Base-by-base conservation (phyloP, 2,113 vertebrate genomes). In the Diadophis punctatus region DNA sequence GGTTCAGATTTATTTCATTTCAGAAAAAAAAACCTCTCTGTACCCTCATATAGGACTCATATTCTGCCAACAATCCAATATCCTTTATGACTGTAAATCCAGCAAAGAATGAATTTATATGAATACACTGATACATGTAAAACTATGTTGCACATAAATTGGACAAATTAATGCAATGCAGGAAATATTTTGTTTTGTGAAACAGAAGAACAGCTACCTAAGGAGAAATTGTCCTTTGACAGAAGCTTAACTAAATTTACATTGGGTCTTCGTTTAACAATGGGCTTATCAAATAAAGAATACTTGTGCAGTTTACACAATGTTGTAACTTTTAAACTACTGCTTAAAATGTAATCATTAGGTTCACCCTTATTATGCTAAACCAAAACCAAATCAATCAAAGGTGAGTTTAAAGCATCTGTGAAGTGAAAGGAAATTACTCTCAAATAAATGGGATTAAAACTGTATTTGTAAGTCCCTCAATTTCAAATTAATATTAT, bases 1-100 rank as follows among this genome's bases (percentile, higher is more conserved):
- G 80, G 94, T 94, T 94, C 94, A 43, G 23, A 90, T 55, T 53
- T 93, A 90, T 85, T 55, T 46, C 56, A 20, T 85, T 85, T 89
- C 74, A 93, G 89, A 87, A 43, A 90, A 93, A 87, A 93, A 68
- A 34, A 16, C 30, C 56, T 39, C 91, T 88, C 18, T 88, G 52
- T 92, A 68, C 0, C 30, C 93, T 93, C 86, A 95, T 92, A 39
- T 90, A 94, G 87, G 30, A 39, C 27, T 23, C 80, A 9, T 89
- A 58, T 90, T 49, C 53, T 60, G 53, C 55, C 92, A 90, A 20
- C 43, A 92, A 60, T 89, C 18, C 87, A 92, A 85, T 85, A 92
- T 46, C 34, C 68, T 84, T 34, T 92, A 39, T 92, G 43, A 34
- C 30, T n/a, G 20, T 58, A 85, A 89, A 30, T 89, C 3, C 30